These are phyloP conservation scores for Amblyornis subalaris DNA, from an alignment of 2,113 vertebrate genomes.

Conservation along the genomic window DNA sequence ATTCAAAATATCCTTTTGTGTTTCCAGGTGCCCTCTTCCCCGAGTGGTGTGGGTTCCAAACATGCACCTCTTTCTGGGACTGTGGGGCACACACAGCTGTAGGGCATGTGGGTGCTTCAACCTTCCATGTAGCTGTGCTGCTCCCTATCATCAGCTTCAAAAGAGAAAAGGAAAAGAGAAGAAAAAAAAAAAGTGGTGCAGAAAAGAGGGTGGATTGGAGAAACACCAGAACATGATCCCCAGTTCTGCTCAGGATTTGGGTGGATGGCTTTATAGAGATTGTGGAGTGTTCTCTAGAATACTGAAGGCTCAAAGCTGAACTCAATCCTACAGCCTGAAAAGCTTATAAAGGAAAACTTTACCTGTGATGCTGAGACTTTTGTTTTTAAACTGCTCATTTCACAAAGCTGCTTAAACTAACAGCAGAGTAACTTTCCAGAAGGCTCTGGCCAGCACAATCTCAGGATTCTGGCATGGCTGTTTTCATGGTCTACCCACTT, in stretches of 20 bases:
- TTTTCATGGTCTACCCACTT: not conserved
- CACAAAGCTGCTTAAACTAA: not conserved
- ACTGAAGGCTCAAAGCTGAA: not conserved
- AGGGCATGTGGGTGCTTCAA: not conserved
- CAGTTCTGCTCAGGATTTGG: not conserved
- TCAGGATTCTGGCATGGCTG: not conserved
- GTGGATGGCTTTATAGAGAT: not conserved
- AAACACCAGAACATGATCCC: not conserved
- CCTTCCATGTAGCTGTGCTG: not conserved
- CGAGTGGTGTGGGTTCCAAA: not conserved
- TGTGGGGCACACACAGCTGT: not conserved
- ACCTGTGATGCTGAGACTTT: not conserved
- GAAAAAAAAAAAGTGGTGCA: accelerated
- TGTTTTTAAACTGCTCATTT: not conserved
- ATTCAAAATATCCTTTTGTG: not conserved
- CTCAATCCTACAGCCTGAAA: not conserved
- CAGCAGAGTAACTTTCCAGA: not conserved
- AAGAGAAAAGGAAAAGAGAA: not conserved
- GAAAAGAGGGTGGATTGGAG: not conserved
- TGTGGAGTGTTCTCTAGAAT: no score
- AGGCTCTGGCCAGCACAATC: not conserved
- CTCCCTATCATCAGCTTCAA: not conserved
- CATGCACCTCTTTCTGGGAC: accelerated
- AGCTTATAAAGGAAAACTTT: not conserved
- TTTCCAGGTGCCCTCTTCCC: accelerated